A percentile compares a stretch with the other conserved stretches of the same genome.
Conservation (phyloP, 2,113 vertebrate genomes). For the Arenaria interpres region DNA sequence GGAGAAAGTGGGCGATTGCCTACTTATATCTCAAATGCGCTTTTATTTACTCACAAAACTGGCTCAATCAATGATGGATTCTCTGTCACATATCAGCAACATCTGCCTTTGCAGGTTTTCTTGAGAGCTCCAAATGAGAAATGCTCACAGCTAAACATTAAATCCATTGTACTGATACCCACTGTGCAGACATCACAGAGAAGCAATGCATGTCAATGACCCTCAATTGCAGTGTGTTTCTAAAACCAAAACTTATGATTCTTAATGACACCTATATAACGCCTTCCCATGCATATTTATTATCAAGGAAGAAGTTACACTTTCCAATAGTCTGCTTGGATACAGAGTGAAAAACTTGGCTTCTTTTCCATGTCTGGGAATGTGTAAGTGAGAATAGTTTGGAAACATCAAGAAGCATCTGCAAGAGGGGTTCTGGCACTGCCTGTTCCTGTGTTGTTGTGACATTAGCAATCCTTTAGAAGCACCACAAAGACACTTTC, state of each 20-base stretch:
- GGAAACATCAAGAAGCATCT: neutral
- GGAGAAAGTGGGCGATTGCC: neutral
- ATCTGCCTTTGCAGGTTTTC: neutral
- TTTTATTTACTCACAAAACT: neutral
- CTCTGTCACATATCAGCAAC: neutral
- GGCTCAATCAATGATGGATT: neutral
- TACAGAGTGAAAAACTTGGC: neutral
- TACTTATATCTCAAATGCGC: neutral
- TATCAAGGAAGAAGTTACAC: neutral
- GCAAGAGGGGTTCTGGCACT: neutral
- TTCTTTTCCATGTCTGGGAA: neutral
- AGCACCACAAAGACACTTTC: neutral
- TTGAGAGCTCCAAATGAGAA: neutral
- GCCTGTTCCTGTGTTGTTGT: neutral
- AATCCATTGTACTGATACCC: no score
- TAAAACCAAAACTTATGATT: neutral
- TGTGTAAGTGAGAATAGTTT: neutral
- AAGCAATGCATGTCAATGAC: accelerated
- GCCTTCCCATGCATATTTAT: neutral
- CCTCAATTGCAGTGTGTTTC: neutral
- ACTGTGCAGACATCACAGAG: neutral
- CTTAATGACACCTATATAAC: neutral
- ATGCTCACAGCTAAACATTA: neutral
- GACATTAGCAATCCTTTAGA: neutral
- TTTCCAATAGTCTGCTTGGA: neutral